These are phyloP conservation scores for Bothrops alternatus DNA, from an alignment of 2,797 vertebrate genomes.

Conservation along the genomic window DNA sequence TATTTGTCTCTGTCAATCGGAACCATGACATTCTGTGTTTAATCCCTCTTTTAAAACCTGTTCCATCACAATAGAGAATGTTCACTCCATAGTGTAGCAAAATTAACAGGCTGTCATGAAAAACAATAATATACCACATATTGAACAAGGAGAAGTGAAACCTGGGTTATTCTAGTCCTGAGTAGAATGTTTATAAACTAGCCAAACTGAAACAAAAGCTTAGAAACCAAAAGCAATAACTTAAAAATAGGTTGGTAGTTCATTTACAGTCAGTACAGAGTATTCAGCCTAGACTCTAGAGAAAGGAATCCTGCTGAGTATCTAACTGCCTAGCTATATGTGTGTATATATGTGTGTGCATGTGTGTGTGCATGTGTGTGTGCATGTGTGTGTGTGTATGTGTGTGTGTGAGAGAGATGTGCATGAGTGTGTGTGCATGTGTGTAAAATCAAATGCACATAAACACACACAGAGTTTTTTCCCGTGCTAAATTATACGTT, in stretches of 20 bases:
- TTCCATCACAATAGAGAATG: not conserved
- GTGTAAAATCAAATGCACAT: not conserved
- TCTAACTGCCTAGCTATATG: not conserved
- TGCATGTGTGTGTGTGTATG: not conserved
- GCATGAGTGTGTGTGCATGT: not conserved
- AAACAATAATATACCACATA: not conserved
- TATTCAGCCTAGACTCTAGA: not conserved
- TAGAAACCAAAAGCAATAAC: not conserved
- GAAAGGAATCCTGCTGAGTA: not conserved
- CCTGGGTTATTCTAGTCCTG: not conserved
- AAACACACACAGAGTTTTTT: not conserved
- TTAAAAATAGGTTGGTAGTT: not conserved
- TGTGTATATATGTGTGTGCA: not conserved
- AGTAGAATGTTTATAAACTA: not conserved
- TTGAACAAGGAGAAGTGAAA: not conserved
- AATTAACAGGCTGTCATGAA: not conserved
- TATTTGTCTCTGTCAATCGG: too few relatives aligned
- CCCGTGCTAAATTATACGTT: conserved; percentile 56
- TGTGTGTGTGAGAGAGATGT: too few relatives aligned
- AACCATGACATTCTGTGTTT: not conserved
- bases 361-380: not conserved
- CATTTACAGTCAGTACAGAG: not conserved
- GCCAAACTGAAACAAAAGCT: not conserved
- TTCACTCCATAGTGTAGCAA: not conserved
- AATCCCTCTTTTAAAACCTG: not conserved